A percentile compares a stretch with the other conserved stretches of the same genome.
phyloP scores from a whole-genome alignment of 2,888 invertebrate species.

The Drosophila silvestris region DNA sequence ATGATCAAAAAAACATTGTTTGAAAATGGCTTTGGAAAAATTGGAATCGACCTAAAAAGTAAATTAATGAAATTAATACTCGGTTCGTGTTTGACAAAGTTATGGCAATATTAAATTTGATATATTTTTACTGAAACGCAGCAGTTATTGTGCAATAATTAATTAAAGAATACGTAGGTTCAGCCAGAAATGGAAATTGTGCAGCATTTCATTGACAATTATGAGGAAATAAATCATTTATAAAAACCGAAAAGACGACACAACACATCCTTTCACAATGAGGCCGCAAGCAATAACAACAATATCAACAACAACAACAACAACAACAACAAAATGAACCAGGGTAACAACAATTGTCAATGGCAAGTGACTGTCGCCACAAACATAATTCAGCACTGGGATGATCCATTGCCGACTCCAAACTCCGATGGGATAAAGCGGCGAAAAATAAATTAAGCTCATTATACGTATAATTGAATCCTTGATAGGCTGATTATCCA shows the following conservation, averaged over 20 bases:
- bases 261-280: constrained; percentile 50
- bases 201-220: constrained; percentile 62
- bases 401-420: constrained; percentile 46
- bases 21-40: not conserved
- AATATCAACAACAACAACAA: constrained; percentile 15
- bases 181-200: constrained; percentile 50
- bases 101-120: not conserved
- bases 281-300: constrained; percentile 35
- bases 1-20: not conserved
- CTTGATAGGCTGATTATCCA: constrained; percentile 81
- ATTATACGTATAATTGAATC: constrained; percentile 77
- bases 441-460: constrained; percentile 80
- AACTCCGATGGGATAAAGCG: constrained; percentile 50
- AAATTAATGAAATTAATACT: not conserved
- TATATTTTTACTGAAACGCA: not conserved
- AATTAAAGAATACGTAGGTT: constrained; percentile 29
- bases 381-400: constrained; percentile 57
- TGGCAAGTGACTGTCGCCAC: constrained; percentile 50
- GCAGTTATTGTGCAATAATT: constrained; percentile 17
- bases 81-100: not conserved
- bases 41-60: not conserved
- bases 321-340: constrained; percentile 12
- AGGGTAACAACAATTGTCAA: constrained; percentile 21
- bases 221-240: constrained; percentile 58
- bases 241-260: constrained; percentile 41